Base-by-base conservation (phyloP, 2,888 invertebrate genomes). In the Cataglyphis altisquamis region DNA sequence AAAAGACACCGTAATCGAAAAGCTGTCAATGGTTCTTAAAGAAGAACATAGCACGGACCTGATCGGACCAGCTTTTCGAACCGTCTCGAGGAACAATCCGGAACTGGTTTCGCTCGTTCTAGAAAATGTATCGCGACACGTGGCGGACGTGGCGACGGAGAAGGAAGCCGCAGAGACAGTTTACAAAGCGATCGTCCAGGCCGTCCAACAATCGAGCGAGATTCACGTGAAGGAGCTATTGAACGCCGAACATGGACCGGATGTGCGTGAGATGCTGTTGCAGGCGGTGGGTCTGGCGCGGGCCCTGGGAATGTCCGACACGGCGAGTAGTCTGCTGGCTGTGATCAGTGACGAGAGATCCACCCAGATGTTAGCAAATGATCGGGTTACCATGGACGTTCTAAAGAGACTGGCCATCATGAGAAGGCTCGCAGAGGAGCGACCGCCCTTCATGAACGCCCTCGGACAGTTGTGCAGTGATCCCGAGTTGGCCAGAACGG, bases 281-380 rank as follows among this genome's bases (percentile, higher is more conserved):
- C 97, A 97, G 93, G 97, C 97, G 0, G 95, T 96, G 0, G 97
- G 97, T 32, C 95, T 97, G 25, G 97, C 97, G 0, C 96, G 96
- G 94, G 96, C 97, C 64, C 94, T 97, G 29, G 97, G 97, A 3
- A 95, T 97, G 95, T 95, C 96, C 86, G 96, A 96, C 18, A 96
- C 97, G 0, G 97, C 96, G 0, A 95, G 95, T 74, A 96, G 96
- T 72, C 94, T 97, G 39, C 91, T 96, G 70, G 95, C 95, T 25
- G 93, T 96, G 29, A 92, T 96, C 25, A 95, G 96, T 83, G 96
- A 96, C 88, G 96, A 96, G 82, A 95, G 96, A 52, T 95, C 96
- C 39, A 95, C 96, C 60, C 95, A 95, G 39, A 95, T 96, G 88
- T 94, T 97, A 81, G 95, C 96, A 25, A 95, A 95, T 60, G 97